A percentile compares a stretch with the other conserved stretches of the same genome.
Evolutionary conservation across 2,888 invertebrate genomes (phyloP).

Genomic region (Drosophila subsilvestris): DNA sequence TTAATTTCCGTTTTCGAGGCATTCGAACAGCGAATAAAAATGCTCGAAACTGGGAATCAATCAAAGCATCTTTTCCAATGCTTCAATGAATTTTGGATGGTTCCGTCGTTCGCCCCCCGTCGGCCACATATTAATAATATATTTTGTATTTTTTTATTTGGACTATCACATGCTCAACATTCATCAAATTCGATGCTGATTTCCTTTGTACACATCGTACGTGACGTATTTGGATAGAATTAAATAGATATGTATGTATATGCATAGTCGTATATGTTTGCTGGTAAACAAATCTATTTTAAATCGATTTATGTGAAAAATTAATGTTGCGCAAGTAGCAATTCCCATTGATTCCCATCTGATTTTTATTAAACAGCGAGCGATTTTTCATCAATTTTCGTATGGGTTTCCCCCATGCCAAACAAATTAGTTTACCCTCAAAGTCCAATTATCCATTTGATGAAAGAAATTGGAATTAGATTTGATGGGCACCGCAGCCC

Average conservation of each 20-base stretch:
- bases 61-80: slow-evolving; percentile 32
- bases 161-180: slow-evolving; percentile 56
- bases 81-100: slow-evolving; percentile 16
- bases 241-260: slow-evolving; percentile 25
- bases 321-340: slow-evolving; percentile 38
- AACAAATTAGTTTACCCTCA: slow-evolving; percentile 59
- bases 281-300: slow-evolving; percentile 64
- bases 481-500: slow-evolving; percentile 17
- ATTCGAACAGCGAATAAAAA: slow-evolving; percentile 14
- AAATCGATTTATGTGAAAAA: slow-evolving; percentile 55
- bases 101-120: background rate
- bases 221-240: slow-evolving; percentile 52
- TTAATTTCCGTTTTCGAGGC: slow-evolving; percentile 48
- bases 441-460: slow-evolving; percentile 43
- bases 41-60: slow-evolving; percentile 37
- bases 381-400: slow-evolving; percentile 11
- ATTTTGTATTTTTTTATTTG: slow-evolving; percentile 18
- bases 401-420: slow-evolving; percentile 17
- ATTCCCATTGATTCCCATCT: slow-evolving; percentile 35
- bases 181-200: slow-evolving; percentile 3
- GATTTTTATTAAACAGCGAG: slow-evolving; percentile 33
- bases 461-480: slow-evolving; percentile 36
- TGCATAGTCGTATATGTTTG: slow-evolving; percentile 21
- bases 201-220: slow-evolving; percentile 39
- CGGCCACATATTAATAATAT: slow-evolving; percentile 1